These are phyloP conservation scores for Triplophysa rosa DNA, from an alignment of 2,113 vertebrate genomes.

Conservation along the genomic window DNA sequence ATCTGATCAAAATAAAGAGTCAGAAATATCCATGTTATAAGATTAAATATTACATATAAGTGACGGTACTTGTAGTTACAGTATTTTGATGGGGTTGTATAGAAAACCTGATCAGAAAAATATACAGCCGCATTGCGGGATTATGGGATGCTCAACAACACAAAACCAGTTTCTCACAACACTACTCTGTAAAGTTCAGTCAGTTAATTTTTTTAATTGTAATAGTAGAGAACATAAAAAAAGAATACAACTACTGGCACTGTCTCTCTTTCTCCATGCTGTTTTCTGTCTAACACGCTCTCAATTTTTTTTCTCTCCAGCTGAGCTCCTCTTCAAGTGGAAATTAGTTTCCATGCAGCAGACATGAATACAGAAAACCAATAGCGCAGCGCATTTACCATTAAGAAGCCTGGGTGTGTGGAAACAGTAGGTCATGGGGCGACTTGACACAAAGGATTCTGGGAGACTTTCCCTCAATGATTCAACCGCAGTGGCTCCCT, in stretches of 20 bases:
- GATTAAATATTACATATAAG: too few species aligned
- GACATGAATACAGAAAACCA: conserved; percentile 33
- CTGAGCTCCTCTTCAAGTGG: conserved; percentile 46
- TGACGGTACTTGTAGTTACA: too few species aligned
- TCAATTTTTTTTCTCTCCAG: conserved; percentile 10
- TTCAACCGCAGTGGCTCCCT: conserved; percentile 38
- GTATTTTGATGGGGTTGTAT: too few species aligned
- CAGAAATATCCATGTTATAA: too few species aligned
- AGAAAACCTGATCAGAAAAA: too few species aligned
- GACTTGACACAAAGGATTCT: conserved; percentile 28
- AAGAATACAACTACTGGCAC: not conserved
- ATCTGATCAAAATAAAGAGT: too few species aligned
- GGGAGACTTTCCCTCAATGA: conserved; percentile 30
- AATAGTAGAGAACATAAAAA: not conserved
- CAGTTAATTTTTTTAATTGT: not conserved
- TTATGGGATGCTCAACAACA: not conserved
- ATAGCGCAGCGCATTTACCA: conserved; percentile 31
- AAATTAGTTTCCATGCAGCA: conserved; percentile 47
- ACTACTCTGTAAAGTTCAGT: not conserved
- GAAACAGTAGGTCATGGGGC: conserved; percentile 47
- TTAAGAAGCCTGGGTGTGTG: conserved; percentile 37
- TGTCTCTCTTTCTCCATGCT: not conserved
- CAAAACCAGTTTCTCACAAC: not conserved
- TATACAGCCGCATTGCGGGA: too few species aligned
- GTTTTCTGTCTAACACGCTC: conserved; percentile 1